A percentile compares a stretch with the other conserved stretches of the same genome.
Evolutionary conservation across 2,888 invertebrate species (phyloP).

Genomic region (Lissocephala sabroskyi): DNA sequence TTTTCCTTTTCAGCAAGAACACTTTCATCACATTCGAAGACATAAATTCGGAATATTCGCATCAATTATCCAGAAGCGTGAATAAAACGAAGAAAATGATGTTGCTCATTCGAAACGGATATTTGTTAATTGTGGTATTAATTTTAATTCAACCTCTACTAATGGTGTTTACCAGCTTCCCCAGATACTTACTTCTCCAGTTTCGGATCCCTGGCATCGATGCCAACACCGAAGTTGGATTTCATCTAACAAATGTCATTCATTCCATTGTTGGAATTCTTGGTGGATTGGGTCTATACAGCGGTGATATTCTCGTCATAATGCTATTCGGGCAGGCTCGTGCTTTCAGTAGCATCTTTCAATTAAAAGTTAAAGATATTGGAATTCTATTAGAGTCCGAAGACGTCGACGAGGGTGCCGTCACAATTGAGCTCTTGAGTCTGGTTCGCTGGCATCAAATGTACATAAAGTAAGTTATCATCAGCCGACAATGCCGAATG

Average conservation of each 20-base stretch:
- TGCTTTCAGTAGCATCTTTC: constrained; percentile 23
- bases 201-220: constrained; percentile 27
- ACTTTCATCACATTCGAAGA: no score
- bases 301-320: constrained; percentile 25
- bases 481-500: not conserved
- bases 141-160: constrained; percentile 15
- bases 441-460: constrained; percentile 31
- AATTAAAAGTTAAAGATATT: constrained; percentile 19
- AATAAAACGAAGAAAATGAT: no score
- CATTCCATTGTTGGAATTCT: constrained; percentile 22
- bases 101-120: no score
- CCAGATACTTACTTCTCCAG: constrained; percentile 21
- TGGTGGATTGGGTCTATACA: constrained; percentile 28
- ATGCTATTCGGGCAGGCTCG: constrained; percentile 19
- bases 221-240: constrained; percentile 20
- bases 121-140: no score
- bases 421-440: constrained; percentile 6
- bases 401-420: not conserved
- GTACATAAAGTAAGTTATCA: constrained; percentile 17
- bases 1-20: no score
- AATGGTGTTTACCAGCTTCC: constrained; percentile 10
- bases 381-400: constrained; percentile 4
- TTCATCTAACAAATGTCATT: constrained; percentile 17
- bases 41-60: no score
- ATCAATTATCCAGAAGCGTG: no score